phyloP scores from a whole-genome alignment of 1,140 invertebrate genomes.

The Sarcophaga peregrina region DNA sequence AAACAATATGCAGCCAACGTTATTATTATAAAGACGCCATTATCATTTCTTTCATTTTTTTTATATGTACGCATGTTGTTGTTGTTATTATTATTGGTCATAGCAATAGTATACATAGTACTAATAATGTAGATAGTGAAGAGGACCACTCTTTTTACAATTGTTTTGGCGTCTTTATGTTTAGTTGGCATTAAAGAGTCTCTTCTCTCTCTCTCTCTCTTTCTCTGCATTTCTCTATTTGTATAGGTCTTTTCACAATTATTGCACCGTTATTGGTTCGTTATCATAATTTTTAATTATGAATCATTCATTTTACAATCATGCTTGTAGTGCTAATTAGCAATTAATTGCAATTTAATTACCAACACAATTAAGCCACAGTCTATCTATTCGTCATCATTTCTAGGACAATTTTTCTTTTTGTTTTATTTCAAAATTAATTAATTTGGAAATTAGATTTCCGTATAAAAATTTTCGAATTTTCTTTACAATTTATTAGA shows the following conservation, averaged over 20 bases:
- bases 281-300: too few relatives aligned
- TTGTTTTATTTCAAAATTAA: not conserved
- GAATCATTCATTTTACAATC: not conserved
- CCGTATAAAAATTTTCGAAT: too few relatives aligned
- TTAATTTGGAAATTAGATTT: not conserved
- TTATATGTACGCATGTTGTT: too few relatives aligned
- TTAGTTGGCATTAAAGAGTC: not conserved
- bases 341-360: conserved; percentile 7
- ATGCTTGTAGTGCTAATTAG: not conserved
- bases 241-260: not conserved
- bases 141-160: not conserved
- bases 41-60: not conserved
- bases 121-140: not conserved
- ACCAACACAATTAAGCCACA: not conserved
- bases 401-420: not conserved
- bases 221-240: not conserved
- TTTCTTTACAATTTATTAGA: too few relatives aligned
- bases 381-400: not conserved
- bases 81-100: too few relatives aligned
- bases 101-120: too few relatives aligned
- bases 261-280: too few relatives aligned
- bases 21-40: not conserved
- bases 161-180: conserved; percentile 1
- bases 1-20: not conserved
- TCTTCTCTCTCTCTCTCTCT: not conserved